Percentiles rank a stretch among this genome's conserved stretches.
Conservation (phyloP, 2,888 invertebrate species). For the Ceraclea dissimilis region DNA sequence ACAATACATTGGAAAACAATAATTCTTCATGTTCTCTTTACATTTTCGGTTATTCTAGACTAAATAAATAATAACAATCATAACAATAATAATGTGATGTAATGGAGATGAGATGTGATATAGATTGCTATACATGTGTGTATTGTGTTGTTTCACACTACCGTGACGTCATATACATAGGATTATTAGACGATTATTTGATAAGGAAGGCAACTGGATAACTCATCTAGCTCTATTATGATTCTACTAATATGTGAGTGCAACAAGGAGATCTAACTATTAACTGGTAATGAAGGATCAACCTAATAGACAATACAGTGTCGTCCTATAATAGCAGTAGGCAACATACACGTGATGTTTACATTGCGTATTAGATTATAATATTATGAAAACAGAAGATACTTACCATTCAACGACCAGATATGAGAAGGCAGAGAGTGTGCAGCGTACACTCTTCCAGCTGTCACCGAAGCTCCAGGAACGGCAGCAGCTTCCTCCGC, state of each 20-base stretch:
- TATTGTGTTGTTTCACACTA: neutral
- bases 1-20: too few relatives aligned
- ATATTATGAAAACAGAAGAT: neutral
- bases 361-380: constrained; percentile 1
- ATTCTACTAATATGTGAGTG: neutral
- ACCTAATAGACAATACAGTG: neutral
- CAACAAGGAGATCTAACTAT: too few relatives aligned
- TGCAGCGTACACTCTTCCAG: constrained; percentile 67
- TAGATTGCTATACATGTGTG: too few relatives aligned
- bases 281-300: neutral
- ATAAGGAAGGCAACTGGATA: constrained; percentile 14
- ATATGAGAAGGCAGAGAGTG: constrained; percentile 87
- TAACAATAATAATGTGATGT: too few relatives aligned
- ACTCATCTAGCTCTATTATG: neutral
- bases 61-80: too few relatives aligned
- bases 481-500: constrained; percentile 52
- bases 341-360: constrained; percentile 7
- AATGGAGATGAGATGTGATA: too few relatives aligned
- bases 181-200: constrained; percentile 14
- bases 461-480: constrained; percentile 32
- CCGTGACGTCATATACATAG: constrained; percentile 17
- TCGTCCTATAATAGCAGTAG: neutral
- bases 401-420: constrained; percentile 85
- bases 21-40: too few relatives aligned
- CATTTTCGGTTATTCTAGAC: too few relatives aligned